A percentile compares a stretch with the other conserved stretches of the same genome.
phyloP scores from a whole-genome alignment of 2,113 vertebrate genomes.

The Platycercus adscitus region DNA sequence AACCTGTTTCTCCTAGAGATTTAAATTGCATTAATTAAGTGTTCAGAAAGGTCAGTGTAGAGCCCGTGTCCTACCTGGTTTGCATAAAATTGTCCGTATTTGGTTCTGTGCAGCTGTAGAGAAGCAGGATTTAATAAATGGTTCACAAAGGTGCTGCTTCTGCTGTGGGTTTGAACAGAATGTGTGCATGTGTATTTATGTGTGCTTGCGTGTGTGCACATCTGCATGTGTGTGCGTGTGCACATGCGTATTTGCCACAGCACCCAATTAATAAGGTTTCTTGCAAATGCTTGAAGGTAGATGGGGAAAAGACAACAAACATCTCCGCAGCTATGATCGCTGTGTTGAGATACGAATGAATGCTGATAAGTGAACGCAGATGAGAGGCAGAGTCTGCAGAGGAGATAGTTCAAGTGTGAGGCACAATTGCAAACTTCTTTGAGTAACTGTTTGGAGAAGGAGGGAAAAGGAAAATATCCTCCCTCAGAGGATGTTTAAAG shows the following conservation, averaged over 20 bases:
- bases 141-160: background rate
- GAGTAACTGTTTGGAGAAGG: background rate
- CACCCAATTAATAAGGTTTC: background rate
- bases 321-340: conserved; percentile 27
- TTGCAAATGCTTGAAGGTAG: background rate
- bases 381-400: background rate
- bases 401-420: background rate
- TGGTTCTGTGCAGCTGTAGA: background rate
- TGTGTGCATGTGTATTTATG: background rate
- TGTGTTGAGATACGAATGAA: conserved; percentile 44
- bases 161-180: background rate
- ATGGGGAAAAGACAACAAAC: background rate
- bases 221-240: fast-evolving
- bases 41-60: background rate
- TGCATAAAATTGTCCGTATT: background rate
- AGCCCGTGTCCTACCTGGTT: background rate
- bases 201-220: background rate
- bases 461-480: background rate
- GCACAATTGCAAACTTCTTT: background rate
- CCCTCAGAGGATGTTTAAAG: background rate
- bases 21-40: background rate
- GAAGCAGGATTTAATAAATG: background rate
- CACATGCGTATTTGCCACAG: background rate
- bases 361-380: conserved; percentile 11
- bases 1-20: background rate